Evolutionary conservation across 2,113 vertebrate genomes (phyloP), one percentile per base, ranked within the genome.

Genomic region (Odontophorus gujanensis): DNA sequence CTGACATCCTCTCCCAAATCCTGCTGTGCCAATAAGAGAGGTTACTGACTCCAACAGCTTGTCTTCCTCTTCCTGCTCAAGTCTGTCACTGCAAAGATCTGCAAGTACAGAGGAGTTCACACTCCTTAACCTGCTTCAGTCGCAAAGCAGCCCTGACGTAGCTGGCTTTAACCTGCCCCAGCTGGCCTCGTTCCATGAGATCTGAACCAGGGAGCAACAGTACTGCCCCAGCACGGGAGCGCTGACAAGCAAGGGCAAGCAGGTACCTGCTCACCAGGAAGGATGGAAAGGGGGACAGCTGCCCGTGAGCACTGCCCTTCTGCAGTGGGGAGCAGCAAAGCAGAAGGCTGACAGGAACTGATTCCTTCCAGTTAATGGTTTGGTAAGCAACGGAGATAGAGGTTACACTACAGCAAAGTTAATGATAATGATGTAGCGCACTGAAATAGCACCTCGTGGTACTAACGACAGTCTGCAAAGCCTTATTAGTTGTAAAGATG

Each of bases 401-500:
- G 69, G 36, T 50, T 78, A 47, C 10, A 57, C 42, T 69, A 78
- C 36, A 89, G 80, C 30, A 73, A 73, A 69, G 50, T 59, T 90
- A 85, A 78, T 3, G 50, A 74, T 80, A 92, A 93, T 84, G 76
- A 83, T 76, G 90, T 55, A 74, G 88, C 0, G 3, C 38, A 21
- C 50, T 73, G 71, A 71, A 94, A 85, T n/a, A 74, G 68, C 62
- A 73, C 50, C 3, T 3, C 63, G 81, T 65, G 8, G 4, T 78
- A 79, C 62, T 90, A 90, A 91, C 84, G 66, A 67, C 89, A 87
- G 61, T 80, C 75, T 82, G 67, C 83, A 75, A 91, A 89, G 79
- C 68, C 84, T 72, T 93, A 83, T 92, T 91, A 94, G 43, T 43
- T 84, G 59, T 89, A 82, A 92, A 90, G 66, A 82, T 78, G 12